Conservation (phyloP, 2,113 vertebrate species). For the Columba janthina region DNA sequence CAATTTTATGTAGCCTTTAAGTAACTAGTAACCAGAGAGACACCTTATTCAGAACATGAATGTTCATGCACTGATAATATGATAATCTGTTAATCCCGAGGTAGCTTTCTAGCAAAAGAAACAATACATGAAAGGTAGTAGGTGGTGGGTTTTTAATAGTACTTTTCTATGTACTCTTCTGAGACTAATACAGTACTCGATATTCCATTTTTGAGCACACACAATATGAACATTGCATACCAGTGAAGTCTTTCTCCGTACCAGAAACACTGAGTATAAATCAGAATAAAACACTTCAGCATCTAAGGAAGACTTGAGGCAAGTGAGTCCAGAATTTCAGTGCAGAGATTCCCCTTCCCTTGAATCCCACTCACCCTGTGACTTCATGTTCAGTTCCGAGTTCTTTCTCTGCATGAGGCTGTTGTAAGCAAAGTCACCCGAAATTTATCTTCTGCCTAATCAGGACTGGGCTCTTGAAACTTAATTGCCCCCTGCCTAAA, state of each 20-base stretch:
- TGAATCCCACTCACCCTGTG: too few relatives aligned
- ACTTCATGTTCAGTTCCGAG: neutral
- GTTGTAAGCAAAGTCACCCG: neutral
- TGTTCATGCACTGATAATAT: neutral
- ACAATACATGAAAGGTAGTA: neutral
- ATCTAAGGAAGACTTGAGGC: neutral
- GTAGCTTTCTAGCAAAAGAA: neutral
- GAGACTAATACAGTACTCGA: neutral
- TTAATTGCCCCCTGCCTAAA: neutral
- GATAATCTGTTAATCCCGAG: neutral
- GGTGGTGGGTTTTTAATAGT: neutral
- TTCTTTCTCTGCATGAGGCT: neutral
- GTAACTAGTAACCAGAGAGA: neutral
- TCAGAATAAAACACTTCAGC: neutral
- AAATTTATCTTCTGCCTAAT: neutral
- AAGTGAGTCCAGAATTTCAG: neutral
- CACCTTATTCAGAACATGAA: neutral
- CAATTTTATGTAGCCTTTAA: neutral
- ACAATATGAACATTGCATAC: neutral
- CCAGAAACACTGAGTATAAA: neutral
- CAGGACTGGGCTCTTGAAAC: fast-evolving
- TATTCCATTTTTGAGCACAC: neutral
- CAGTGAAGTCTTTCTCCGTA: neutral
- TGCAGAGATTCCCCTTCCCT: neutral
- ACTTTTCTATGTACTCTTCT: neutral